These are phyloP conservation scores for Riparia riparia DNA, from an alignment of 2,113 vertebrate genomes.

Conservation along the genomic window DNA sequence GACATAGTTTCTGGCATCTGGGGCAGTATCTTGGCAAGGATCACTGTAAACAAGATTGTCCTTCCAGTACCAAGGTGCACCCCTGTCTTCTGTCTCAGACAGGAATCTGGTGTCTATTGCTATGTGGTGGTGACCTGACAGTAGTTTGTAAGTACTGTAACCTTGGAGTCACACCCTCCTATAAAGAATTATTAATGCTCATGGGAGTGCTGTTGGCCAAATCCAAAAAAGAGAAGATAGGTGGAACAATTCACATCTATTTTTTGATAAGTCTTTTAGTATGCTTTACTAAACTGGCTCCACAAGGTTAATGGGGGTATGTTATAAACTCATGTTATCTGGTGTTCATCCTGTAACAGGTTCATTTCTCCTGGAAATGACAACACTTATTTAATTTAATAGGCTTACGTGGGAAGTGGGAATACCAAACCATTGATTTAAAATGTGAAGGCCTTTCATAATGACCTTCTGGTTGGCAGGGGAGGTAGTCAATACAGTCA, in stretches of 20 bases:
- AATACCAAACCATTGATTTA: neutral
- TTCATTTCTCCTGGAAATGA: neutral
- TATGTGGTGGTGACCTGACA: neutral
- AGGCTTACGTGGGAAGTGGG: no score
- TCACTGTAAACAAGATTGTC: neutral
- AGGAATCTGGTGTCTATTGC: neutral
- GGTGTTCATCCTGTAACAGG: neutral
- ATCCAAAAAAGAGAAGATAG: neutral
- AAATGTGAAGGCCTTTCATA: neutral
- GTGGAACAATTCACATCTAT: neutral
- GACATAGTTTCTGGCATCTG: fast-evolving
- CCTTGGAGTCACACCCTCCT: fast-evolving
- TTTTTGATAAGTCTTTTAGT: neutral
- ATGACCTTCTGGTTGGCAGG: neutral
- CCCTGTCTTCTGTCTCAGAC: neutral
- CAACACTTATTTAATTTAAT: neutral
- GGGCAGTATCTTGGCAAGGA: neutral
- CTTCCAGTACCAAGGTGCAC: neutral
- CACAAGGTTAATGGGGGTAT: neutral
- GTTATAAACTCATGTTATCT: neutral
- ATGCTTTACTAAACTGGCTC: neutral
- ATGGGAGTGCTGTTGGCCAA: neutral
- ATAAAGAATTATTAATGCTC: neutral
- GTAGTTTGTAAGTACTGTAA: neutral
- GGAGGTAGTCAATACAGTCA: neutral